phyloP scores from a whole-genome alignment of 2,797 vertebrate genomes.

The Onychomys arenicola region DNA sequence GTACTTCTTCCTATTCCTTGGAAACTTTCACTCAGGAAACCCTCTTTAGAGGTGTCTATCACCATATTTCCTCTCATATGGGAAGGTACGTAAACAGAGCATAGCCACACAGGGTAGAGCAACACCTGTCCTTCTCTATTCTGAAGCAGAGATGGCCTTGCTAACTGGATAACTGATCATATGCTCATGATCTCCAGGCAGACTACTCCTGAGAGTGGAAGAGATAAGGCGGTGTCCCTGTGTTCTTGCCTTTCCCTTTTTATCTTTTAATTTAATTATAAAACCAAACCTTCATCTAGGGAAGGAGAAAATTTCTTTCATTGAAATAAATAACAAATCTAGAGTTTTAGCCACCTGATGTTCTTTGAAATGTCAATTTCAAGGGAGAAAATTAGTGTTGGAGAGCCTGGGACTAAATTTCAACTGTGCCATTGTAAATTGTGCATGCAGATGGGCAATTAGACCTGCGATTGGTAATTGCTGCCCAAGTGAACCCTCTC shows the following conservation, averaged over 20 bases:
- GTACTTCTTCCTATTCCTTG: neutral
- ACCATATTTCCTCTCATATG: neutral
- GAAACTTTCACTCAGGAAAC: conserved; percentile 11
- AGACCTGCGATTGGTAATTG: conserved; percentile 80
- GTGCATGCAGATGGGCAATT: conserved; percentile 83
- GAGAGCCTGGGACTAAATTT: conserved; percentile 80
- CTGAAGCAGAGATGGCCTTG: neutral
- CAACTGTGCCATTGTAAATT: conserved; percentile 78
- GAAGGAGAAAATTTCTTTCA: conserved; percentile 51
- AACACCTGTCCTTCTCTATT: neutral
- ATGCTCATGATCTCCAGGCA: conserved; percentile 27
- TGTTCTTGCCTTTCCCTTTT: conserved; percentile 45
- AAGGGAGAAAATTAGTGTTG: conserved; percentile 79
- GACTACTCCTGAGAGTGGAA: neutral
- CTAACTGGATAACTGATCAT: neutral
- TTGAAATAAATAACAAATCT: conserved; percentile 78
- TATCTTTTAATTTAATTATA: conserved; percentile 60
- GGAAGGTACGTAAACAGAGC: neutral
- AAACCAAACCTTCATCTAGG: conserved; percentile 55
- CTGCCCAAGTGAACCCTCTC: conserved; percentile 75
- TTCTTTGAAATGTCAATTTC: conserved; percentile 82
- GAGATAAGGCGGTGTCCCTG: neutral
- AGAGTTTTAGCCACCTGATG: conserved; percentile 76
- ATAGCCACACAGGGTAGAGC: neutral
- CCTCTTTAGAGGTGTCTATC: neutral